Conservation (phyloP, 64 coral and sea anemone species). For the Montipora sp. region DNA sequence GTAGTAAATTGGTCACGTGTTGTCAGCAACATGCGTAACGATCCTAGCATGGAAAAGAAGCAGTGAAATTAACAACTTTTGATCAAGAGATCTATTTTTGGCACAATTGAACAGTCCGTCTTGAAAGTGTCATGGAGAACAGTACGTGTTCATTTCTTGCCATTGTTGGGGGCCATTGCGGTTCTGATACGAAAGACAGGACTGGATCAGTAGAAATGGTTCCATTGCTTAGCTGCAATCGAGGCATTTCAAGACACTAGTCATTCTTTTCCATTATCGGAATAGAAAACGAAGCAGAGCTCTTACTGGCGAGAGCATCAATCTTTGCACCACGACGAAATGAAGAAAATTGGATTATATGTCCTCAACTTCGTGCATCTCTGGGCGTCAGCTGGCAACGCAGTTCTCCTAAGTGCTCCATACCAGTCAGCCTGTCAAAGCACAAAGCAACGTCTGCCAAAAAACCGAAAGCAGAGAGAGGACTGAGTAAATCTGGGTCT, state of each 20-base stretch:
- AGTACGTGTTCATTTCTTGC: slow-evolving; percentile 24
- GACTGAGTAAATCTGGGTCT: slow-evolving; percentile 29
- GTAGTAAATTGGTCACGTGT: too few species aligned
- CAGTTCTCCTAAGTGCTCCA: slow-evolving; percentile 12
- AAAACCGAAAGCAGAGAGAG: slow-evolving; percentile 34
- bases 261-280: neutral
- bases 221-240: slow-evolving; percentile 10
- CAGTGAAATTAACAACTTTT: too few species aligned
- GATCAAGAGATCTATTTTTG: too few species aligned
- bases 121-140: too few species aligned
- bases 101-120: too few species aligned
- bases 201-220: neutral
- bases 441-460: neutral
- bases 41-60: too few species aligned
- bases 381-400: slow-evolving; percentile 30
- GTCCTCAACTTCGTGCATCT: slow-evolving; percentile 33
- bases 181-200: neutral
- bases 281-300: slow-evolving; percentile 20
- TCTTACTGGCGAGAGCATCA: slow-evolving; percentile 4
- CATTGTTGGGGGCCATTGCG: slow-evolving; percentile 43
- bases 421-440: slow-evolving; percentile 16
- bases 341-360: slow-evolving; percentile 5
- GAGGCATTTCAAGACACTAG: neutral
- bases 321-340: slow-evolving; percentile 14
- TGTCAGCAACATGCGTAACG: too few species aligned